Base-by-base conservation (phyloP, 1,140 invertebrate genomes). In the Streblospio benedicti region DNA sequence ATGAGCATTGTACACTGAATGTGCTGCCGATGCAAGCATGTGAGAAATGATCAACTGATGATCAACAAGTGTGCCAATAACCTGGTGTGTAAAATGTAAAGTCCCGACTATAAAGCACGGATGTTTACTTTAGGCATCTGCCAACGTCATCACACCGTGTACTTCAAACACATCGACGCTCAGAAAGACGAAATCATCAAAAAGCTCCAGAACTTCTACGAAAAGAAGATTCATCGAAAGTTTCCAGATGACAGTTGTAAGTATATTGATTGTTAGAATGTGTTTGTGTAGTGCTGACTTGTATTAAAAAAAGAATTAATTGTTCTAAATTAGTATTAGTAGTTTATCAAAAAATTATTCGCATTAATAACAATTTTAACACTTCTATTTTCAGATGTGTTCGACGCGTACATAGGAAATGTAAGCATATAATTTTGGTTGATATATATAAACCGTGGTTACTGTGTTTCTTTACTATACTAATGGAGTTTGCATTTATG, bases 111-210 rank as follows among this genome's bases (percentile, higher is more conserved):
- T n/a, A n/a, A n/a, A n/a, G n/a, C n/a, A n/a, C n/a, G n/a, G n/a
- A n/a, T n/a, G n/a, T 16, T 23, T 47, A n/a, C 30, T 47, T 6
- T 12, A 47, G 45, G 14, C 16, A n/a, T 60, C 20, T 55, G 44
- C 25, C 59, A 60, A 28, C 23, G 59, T 27, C 32, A 60, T 43
- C 35, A 41, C 30, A 18, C 25, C 49, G 28, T 25, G 14, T 60
- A 23, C 35, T 60, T 38, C 32, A 25, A 49, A 27, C 43, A 27
- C 20, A 33, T 56, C 28, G n/a, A 38, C 28, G 23, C 30, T 4
- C 32, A 56, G n/a, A 33, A 33, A 33, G 33, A 43, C 14, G 33
- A 33, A 9, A 56, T 56, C 9, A 47, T 47, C 45, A 14, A 23
- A 12, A 28, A 47, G 9, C 25, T 47, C 25, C 9, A 47, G 45